Evolutionary conservation across 2,888 invertebrate species (phyloP).

Genomic region (Drosophila kambysellisi): DNA sequence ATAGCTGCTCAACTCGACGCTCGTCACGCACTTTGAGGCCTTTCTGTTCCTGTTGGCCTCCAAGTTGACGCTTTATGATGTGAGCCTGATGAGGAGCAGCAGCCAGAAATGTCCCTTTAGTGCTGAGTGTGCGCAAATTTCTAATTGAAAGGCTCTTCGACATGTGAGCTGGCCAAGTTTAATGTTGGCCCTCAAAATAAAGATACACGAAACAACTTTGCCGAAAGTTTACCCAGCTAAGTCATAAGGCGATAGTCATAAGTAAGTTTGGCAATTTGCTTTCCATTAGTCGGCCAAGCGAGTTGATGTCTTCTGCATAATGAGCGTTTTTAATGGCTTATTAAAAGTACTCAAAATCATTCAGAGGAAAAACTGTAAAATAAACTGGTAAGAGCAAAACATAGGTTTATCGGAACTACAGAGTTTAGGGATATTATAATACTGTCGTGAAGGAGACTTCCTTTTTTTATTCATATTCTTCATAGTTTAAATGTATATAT

Average conservation of each 20-base stretch:
- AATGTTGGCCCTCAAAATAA: slow-evolving; percentile 17
- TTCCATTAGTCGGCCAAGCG: slow-evolving; percentile 46
- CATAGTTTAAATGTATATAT: not conserved
- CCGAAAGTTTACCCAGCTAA: slow-evolving; percentile 30
- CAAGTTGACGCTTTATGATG: slow-evolving; percentile 57
- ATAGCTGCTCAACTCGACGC: slow-evolving; percentile 29
- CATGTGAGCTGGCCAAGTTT: slow-evolving; percentile 45
- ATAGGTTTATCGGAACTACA: not conserved
- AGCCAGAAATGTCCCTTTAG: slow-evolving; percentile 66
- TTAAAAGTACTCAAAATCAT: not conserved
- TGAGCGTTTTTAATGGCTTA: slow-evolving; percentile 31
- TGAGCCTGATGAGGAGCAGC: slow-evolving; percentile 16
- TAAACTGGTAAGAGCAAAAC: not conserved
- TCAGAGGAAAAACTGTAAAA: not conserved
- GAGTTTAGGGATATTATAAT: too few relatives aligned
- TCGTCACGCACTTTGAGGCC: slow-evolving; percentile 61
- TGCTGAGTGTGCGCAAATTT: slow-evolving; percentile 67
- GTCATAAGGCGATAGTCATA: slow-evolving; percentile 23
- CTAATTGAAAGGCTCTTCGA: slow-evolving; percentile 66
- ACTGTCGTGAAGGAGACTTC: not conserved
- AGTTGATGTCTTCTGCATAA: slow-evolving; percentile 28
- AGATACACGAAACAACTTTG: slow-evolving; percentile 23
- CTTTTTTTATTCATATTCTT: not conserved
- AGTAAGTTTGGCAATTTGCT: slow-evolving; percentile 37
- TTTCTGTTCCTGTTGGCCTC: slow-evolving; percentile 5